Conservation (phyloP, 2,113 vertebrate genomes). For the Nesogale talazaci region DNA sequence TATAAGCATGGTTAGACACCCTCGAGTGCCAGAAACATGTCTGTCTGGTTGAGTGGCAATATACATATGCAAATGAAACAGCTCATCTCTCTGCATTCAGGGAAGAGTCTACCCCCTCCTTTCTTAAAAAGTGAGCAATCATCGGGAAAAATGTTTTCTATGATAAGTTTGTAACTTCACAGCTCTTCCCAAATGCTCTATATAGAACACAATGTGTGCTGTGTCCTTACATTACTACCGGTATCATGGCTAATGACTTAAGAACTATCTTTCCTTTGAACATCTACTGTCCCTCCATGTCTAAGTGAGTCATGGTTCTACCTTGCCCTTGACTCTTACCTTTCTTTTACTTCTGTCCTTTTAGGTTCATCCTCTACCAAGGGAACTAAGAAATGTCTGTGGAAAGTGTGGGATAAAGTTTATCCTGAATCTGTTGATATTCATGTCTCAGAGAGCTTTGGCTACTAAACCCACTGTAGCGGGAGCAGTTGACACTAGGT, state of each 20-base stretch:
- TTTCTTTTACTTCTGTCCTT: neutral
- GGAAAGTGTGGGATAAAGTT: neutral
- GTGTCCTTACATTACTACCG: neutral
- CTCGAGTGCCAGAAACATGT: neutral
- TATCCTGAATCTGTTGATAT: neutral
- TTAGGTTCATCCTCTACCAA: neutral
- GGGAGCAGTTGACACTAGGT: neutral
- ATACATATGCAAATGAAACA: neutral
- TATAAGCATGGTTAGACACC: neutral
- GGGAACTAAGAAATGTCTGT: neutral
- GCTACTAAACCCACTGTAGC: neutral
- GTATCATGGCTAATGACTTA: neutral
- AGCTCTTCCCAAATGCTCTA: neutral
- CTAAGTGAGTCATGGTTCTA: fast-evolving
- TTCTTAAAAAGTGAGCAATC: neutral
- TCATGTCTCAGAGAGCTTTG: neutral
- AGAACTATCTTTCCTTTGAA: neutral
- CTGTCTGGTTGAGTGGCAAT: conserved; percentile 41
- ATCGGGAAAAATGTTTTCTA: neutral
- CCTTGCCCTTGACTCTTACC: neutral
- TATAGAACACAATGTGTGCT: neutral
- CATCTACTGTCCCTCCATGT: neutral
- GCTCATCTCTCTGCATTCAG: neutral
- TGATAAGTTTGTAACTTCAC: neutral
- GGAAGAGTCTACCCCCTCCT: neutral